Evolutionary conservation across 2,888 invertebrate genomes (phyloP).

Genomic region (Rhyacophila evoluta): DNA sequence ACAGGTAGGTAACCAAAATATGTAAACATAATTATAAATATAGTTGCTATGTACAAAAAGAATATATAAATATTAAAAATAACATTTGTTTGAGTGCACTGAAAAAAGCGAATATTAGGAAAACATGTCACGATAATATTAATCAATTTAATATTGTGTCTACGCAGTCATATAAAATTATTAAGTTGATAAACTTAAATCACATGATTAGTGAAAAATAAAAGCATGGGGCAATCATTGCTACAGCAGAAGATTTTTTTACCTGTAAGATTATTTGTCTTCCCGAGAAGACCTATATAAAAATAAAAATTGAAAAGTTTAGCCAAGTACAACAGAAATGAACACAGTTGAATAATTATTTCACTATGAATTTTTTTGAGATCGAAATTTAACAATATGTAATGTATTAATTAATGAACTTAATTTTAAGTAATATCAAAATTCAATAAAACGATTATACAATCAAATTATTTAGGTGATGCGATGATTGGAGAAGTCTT

Average conservation of each 20-base stretch:
- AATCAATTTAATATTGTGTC: background rate
- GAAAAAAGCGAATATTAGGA: background rate
- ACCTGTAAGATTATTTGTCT: conserved; percentile 71
- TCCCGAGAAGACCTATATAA: conserved; percentile 71
- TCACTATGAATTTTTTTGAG: too few relatives aligned
- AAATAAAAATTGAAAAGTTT: conserved; percentile 43
- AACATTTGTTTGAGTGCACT: conserved; percentile 12
- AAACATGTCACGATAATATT: background rate
- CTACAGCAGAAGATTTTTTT: conserved; percentile 58
- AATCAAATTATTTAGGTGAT: too few relatives aligned
- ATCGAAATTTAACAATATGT: too few relatives aligned
- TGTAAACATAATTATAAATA: background rate
- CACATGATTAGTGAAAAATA: conserved; percentile 28
- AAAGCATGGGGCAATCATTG: conserved; percentile 37
- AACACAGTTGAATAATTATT: too few relatives aligned
- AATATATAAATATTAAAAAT: background rate
- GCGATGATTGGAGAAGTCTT: too few relatives aligned
- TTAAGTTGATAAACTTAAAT: background rate
- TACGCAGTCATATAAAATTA: conserved; percentile 6
- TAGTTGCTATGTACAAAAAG: background rate
- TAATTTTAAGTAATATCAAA: too few relatives aligned
- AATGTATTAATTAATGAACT: too few relatives aligned
- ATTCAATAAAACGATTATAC: too few relatives aligned
- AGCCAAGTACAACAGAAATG: conserved; percentile 1
- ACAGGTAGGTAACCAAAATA: background rate